A percentile compares a stretch with the other conserved stretches of the same genome.
Evolutionary conservation across 2,113 vertebrate species (phyloP).

Genomic region (Cinclus mexicanus): DNA sequence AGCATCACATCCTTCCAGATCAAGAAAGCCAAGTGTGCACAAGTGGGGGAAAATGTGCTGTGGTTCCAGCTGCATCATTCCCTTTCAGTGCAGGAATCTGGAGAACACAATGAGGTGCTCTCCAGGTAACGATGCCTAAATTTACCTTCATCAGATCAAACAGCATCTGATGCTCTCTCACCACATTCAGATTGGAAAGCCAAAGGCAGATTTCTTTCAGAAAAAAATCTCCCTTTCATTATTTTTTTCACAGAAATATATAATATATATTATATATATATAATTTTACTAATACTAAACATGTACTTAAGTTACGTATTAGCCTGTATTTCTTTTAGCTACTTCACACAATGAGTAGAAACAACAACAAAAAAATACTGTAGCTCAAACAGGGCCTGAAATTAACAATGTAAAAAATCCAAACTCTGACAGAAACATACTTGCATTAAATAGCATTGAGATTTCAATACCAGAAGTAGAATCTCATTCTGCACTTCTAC

Average conservation of each 20-base stretch:
- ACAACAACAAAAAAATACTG: conserved; percentile 1
- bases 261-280: not conserved
- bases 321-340: conserved; percentile 47
- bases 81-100: not conserved
- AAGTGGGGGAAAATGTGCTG: too few species aligned
- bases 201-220: conserved; percentile 1
- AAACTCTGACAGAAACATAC: conserved; percentile 61
- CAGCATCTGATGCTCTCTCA: not conserved
- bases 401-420: conserved; percentile 61
- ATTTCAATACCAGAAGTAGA: conserved; percentile 36
- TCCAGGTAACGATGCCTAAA: not conserved
- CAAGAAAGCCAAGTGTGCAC: not conserved
- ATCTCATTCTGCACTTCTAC: not conserved
- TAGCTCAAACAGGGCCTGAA: conserved; percentile 50
- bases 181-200: not conserved
- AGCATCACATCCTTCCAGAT: not conserved
- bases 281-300: conserved; percentile 33
- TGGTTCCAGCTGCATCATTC: not conserved
- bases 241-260: conserved; percentile 21
- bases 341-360: conserved; percentile 64
- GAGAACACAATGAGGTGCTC: not conserved
- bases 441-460: conserved; percentile 52
- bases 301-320: conserved; percentile 35
- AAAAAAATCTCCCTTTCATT: not conserved
- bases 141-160: not conserved